phyloP scores from a whole-genome alignment of 1,140 invertebrate genomes.

The Goniozus legneri region DNA sequence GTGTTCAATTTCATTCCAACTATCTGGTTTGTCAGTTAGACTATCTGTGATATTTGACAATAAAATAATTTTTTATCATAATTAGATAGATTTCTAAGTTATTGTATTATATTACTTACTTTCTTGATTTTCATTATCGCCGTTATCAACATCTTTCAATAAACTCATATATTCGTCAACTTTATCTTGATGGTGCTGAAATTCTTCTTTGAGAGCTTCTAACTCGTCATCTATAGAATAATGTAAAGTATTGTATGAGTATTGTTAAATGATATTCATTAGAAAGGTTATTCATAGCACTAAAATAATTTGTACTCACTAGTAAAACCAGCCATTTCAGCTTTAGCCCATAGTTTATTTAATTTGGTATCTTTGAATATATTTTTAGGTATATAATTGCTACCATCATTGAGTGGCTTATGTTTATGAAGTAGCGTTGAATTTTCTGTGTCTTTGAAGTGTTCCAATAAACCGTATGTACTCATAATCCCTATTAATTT shows the following conservation, averaged over 20 bases:
- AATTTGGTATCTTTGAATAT: conserved; percentile 88
- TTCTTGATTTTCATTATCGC: conserved; percentile 57
- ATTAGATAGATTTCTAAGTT: conserved; percentile 5
- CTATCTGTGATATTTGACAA: conserved; percentile 41
- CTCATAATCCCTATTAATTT: conserved; percentile 80
- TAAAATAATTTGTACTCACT: conserved; percentile 42
- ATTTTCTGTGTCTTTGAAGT: conserved; percentile 69
- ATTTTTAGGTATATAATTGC: conserved; percentile 61
- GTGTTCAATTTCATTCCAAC: conserved; percentile 58
- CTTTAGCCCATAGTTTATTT: conserved; percentile 86
- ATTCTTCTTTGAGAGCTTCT: conserved; percentile 81
- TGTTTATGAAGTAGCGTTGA: conserved; percentile 51
- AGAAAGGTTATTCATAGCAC: neutral
- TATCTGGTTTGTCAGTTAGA: conserved; percentile 55
- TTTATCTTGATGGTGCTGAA: conserved; percentile 88
- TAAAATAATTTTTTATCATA: conserved; percentile 8
- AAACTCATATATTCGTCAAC: conserved; percentile 85
- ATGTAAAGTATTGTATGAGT: conserved; percentile 16
- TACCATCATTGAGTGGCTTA: conserved; percentile 45
- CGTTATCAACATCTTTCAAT: conserved; percentile 65
- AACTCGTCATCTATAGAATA: conserved; percentile 68
- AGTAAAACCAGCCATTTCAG: conserved; percentile 79
- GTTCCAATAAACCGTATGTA: conserved; percentile 76
- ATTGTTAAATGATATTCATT: neutral
- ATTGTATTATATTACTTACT: conserved; percentile 54